Base-by-base conservation (phyloP, 2,113 vertebrate species). In the Ornithorhynchus anatinus region DNA sequence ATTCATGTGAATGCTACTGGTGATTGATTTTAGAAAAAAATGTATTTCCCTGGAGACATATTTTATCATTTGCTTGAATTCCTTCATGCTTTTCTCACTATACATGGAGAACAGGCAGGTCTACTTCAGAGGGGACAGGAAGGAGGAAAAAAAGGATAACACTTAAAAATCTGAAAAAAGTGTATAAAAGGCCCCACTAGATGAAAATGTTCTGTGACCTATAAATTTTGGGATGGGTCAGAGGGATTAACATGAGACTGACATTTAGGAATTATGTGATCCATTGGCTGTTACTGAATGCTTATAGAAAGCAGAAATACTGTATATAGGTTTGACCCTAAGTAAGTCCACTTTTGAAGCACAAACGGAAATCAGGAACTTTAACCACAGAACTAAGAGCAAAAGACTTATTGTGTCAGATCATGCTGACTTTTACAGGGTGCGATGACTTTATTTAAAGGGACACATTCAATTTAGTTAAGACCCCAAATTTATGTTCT, bases 11-110 rank as follows among this genome's bases (percentile, higher is more conserved):
- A 79, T 88, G 75, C 61, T 63, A 63, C 4, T 71, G 47, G n/a
- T 85, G 85, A 87, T 79, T 86, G 80, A 87, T 87, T 84, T 89
- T 44, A 79, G 65, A 69, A 79, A 79, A 56, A 48, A 84, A 85
- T 72, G 75, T 39, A 17, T 87, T 90, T 87, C 73, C 59, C 61
- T 69, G 72, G 57, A 84, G 69, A 86, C 75, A 35, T 77, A 63
- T 76, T 78, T 88, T 85, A 84, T 79, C 44, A 81, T 89, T 88
- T 84, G 35, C 66, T 84, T 86, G 79, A 77, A 76, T 89, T 91
- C 63, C 63, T 80, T 58, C 45, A 66, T 86, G 69, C n/a, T 31
- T 87, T 81, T 52, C 43, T 85, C 52, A 47, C 58, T 53, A 7
- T 25, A 27, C 72, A 27, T 60, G 65, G 69, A 64, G 52, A 82